A percentile compares a stretch with the other conserved stretches of the same genome.
Evolutionary conservation across 2,113 vertebrate genomes (phyloP).

Genomic region (Oriolus oriolus): DNA sequence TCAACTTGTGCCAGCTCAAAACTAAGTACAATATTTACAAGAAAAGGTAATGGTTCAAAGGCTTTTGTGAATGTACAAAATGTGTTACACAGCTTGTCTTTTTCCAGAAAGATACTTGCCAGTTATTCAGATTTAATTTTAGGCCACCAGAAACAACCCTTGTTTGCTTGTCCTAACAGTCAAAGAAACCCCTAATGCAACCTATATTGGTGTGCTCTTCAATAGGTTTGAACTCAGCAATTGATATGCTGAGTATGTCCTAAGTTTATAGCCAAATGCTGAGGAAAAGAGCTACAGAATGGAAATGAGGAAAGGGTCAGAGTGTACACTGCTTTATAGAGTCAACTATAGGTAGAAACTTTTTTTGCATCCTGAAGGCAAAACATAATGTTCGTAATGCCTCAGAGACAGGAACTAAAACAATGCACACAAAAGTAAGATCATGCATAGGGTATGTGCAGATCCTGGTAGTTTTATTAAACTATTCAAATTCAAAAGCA

Average conservation of each 20-base stretch:
- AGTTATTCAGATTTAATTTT: neutral
- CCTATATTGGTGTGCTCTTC: fast-evolving
- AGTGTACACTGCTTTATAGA: neutral
- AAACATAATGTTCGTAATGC: neutral
- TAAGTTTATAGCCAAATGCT: neutral
- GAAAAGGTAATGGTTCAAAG: neutral
- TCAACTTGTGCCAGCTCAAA: neutral
- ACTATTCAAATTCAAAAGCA: neutral
- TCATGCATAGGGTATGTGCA: neutral
- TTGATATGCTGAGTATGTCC: neutral
- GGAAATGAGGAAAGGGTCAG: neutral
- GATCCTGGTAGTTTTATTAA: neutral
- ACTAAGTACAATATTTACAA: neutral
- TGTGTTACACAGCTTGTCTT: neutral
- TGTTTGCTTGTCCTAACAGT: neutral
- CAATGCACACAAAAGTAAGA: neutral
- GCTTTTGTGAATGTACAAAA: neutral
- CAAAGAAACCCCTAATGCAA: neutral
- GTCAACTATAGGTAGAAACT: neutral
- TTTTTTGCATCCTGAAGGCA: neutral
- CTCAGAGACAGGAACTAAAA: neutral
- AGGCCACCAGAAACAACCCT: neutral
- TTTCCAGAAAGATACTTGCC: neutral
- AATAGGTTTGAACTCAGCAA: neutral
- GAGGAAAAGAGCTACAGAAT: neutral